Conservation (phyloP, 2,797 vertebrate genomes). For the Gymnodraco acuticeps region DNA sequence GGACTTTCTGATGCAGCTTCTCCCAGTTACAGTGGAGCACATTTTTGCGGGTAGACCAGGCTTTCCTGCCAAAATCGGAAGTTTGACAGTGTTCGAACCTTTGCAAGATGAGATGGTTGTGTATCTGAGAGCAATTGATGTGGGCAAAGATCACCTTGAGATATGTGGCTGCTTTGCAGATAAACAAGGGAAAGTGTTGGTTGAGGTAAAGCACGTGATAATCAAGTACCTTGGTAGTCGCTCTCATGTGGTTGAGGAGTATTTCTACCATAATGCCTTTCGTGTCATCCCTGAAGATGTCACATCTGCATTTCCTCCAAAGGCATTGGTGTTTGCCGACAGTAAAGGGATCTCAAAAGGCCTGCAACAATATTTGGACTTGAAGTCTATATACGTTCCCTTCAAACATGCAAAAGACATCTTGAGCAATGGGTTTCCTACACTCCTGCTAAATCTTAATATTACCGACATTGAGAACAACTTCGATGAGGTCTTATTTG, state of each 20-base stretch:
- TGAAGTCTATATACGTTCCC: constrained; percentile 57
- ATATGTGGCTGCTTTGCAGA: constrained; percentile 89
- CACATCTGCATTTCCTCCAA: constrained; percentile 49
- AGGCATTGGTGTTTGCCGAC: constrained; percentile 87
- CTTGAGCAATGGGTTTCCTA: constrained; percentile 62
- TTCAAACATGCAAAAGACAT: constrained; percentile 62
- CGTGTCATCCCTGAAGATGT: constrained; percentile 55
- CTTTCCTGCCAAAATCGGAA: constrained; percentile 87
- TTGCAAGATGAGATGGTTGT: constrained; percentile 89
- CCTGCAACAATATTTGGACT: constrained; percentile 81
- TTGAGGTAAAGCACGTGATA: constrained; percentile 83
- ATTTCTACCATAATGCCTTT: constrained; percentile 87
- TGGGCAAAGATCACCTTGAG: constrained; percentile 78
- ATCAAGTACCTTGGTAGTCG: constrained; percentile 81
- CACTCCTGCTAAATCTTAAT: constrained; percentile 69
- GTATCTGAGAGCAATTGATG: constrained; percentile 83
- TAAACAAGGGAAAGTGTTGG: constrained; percentile 84
- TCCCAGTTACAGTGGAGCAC: constrained; percentile 71
- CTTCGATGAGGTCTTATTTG: constrained; percentile 87
- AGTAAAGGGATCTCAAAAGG: constrained; percentile 79
- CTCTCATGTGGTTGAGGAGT: constrained; percentile 79
- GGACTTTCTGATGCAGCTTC: constrained; percentile 89
- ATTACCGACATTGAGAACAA: constrained; percentile 66
- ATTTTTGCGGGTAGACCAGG: constrained; percentile 69
- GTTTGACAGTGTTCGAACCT: constrained; percentile 82